Evolutionary conservation across 1,140 invertebrate species (phyloP).

Genomic region (Aethina tumida): DNA sequence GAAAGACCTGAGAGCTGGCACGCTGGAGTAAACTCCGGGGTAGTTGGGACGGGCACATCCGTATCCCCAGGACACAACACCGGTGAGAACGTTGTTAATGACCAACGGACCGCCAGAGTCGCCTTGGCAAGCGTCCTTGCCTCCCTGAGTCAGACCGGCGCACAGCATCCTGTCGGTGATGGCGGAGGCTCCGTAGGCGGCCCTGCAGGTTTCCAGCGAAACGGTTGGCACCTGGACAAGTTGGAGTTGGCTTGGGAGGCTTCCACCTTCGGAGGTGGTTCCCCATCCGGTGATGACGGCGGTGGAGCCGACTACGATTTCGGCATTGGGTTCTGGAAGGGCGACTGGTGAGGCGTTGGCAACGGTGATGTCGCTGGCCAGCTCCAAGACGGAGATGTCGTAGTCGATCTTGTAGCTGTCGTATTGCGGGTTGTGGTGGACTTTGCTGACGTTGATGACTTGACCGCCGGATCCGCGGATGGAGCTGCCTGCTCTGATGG

Average conservation of each 20-base stretch:
- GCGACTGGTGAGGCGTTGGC: background rate
- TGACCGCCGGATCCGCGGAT: conserved; percentile 5
- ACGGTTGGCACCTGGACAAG: conserved; percentile 11
- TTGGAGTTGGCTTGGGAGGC: too few relatives aligned
- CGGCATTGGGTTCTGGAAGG: background rate
- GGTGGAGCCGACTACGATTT: background rate
- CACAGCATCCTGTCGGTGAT: conserved; percentile 34
- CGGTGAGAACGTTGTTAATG: conserved; percentile 60
- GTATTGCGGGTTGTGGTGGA: conserved; percentile 8
- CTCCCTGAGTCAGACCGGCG: conserved; percentile 31
- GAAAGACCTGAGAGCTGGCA: conserved; percentile 27
- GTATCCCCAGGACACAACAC: conserved; percentile 64
- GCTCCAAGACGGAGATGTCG: conserved; percentile 12
- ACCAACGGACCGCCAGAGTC: conserved; percentile 86
- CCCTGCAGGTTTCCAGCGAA: conserved; percentile 5
- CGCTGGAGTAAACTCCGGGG: conserved; percentile 63
- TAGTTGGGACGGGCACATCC: conserved; percentile 60
- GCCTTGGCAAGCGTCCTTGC: conserved; percentile 59
- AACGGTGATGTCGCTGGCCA: background rate
- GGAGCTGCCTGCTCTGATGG: conserved; percentile 8
- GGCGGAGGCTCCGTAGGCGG: conserved; percentile 17
- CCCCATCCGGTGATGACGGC: background rate
- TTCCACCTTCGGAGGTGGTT: too few relatives aligned
- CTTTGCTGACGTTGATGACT: conserved; percentile 7
- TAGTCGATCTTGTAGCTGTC: conserved; percentile 4